Base-by-base conservation (phyloP, 2,797 vertebrate species). In the Ctenopoma kingsleyae region DNA sequence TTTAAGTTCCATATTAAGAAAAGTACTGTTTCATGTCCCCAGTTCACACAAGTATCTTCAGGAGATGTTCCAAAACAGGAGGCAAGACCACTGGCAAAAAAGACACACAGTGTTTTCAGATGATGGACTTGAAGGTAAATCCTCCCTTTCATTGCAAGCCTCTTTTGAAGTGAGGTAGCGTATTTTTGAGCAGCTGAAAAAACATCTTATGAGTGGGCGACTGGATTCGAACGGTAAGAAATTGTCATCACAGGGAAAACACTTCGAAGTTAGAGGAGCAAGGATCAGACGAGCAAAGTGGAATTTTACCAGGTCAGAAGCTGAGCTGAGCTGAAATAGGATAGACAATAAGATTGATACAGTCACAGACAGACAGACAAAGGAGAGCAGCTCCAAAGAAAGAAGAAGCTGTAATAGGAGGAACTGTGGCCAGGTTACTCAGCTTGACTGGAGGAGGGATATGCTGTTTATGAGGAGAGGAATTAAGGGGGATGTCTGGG, bases 141-240 rank as follows among this genome's bases (percentile, higher is more conserved):
- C 58, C 30, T 54, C 43, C 30, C 16, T 38, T 68, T 30, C 40
- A 52, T 6, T 74, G 71, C 50, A 70, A 71, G 76, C 50, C 60
- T 71, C 53, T 71, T 85, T 81, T 85, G 76, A 87, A 78, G 78
- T 67, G 65, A 87, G 71, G 86, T 85, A 86, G 86, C 83, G 76
- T 84, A 79, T 87, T 79, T 73, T 82, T 81, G 76, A 90, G 86
- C 87, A 91, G 91, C 91, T 93, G 89, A 80, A 82, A 87, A 92
- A 88, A 92, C 91, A 92, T 92, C 86, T 83, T 78, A 54, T 3
- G 73, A 81, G 91, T 89, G 88, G 89, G 92, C 15, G 81, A 87
- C 67, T 74, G 76, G 76, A 84, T 77, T 53, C 17, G 83, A 90
- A 92, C 86, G 87, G 84, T 74, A 70, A 74, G 78, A 93, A 89